Percentiles rank a stretch among this genome's conserved stretches.
phyloP scores from a whole-genome alignment of 2,797 vertebrate species.

The Pachyuromys duprasi region DNA sequence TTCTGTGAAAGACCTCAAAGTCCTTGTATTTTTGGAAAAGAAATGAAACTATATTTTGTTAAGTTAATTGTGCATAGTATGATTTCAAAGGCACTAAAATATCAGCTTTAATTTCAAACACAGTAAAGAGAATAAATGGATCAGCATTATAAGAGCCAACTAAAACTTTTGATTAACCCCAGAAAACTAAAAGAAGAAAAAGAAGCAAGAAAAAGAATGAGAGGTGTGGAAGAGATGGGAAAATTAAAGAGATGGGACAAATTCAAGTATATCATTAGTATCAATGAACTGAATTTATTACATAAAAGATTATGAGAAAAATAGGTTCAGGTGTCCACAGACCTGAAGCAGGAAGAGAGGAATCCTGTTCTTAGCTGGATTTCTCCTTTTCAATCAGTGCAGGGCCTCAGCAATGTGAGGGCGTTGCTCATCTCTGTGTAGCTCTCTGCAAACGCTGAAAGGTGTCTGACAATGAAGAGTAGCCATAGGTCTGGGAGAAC shows the following conservation, averaged over 20 bases:
- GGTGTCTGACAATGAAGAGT: background rate
- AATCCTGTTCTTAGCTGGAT: background rate
- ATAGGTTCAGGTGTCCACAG: background rate
- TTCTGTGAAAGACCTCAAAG: background rate
- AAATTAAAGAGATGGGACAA: background rate
- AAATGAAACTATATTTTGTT: slow-evolving; percentile 25
- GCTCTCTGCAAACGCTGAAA: background rate
- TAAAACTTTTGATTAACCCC: background rate
- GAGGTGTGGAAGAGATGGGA: background rate
- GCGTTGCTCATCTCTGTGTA: background rate
- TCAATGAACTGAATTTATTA: background rate
- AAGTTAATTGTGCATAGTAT: background rate
- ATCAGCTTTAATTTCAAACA: slow-evolving; percentile 41
- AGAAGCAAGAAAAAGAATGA: background rate
- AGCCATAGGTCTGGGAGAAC: background rate
- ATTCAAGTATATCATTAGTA: background rate
- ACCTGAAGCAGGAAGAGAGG: background rate
- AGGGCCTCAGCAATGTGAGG: background rate
- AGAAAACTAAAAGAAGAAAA: background rate
- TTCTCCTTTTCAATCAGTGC: no score
- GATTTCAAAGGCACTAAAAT: slow-evolving; percentile 35
- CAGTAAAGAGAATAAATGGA: background rate
- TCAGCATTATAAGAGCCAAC: background rate
- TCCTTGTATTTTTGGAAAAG: slow-evolving; percentile 34
- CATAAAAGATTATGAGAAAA: background rate